Evolutionary conservation across 2,888 invertebrate species (phyloP), one percentile per base, ranked within the genome.

Genomic region (Taphrorychus bicolor): DNA sequence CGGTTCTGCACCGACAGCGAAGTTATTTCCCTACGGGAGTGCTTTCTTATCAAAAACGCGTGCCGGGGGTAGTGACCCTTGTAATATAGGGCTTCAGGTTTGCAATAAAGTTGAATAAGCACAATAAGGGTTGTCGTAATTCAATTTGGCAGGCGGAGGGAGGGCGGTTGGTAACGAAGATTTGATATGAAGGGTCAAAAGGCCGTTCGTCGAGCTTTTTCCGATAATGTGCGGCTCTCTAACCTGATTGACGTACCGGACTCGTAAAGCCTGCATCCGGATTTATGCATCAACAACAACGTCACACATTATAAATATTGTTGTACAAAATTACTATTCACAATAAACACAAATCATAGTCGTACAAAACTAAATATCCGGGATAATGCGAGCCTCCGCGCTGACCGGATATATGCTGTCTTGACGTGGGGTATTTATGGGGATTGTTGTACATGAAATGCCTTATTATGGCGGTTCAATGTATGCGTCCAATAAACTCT

Each of bases 381-480:
- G 67, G 51, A 45, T 57, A 41, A 59, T 68, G 70, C 70, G 70
- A 68, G 66, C 51, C 70, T 67, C 70, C 70, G 40, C 59, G 54
- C 71, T 74, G 73, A 73, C 74, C 74, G 74, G 74, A 74, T 73
- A 71, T 69, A 72, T 71, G 73, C 67, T 70, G 54, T 65, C 61
- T 65, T 69, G 65, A 57, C 70, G 18, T 18, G 41, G 58, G 53
- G 52, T 59, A 59, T 68, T 63, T 64, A 64, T 59, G 59, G 64
- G 70, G 69, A 64, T 67, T 74, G 74, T 72, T 71, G 72, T 68
- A 74, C 70, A 73, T 72, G 71, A 70, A 70, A 60, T 58, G 49
- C 53, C 58, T 59, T 53, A 16, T 45, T 42, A 32, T 32, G 32
- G 32, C 32, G 7, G 9, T 32, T 32, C 11, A n/a, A 32, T 32